phyloP scores from a whole-genome alignment of 2,797 vertebrate genomes.

The Neoniphon sammara region DNA sequence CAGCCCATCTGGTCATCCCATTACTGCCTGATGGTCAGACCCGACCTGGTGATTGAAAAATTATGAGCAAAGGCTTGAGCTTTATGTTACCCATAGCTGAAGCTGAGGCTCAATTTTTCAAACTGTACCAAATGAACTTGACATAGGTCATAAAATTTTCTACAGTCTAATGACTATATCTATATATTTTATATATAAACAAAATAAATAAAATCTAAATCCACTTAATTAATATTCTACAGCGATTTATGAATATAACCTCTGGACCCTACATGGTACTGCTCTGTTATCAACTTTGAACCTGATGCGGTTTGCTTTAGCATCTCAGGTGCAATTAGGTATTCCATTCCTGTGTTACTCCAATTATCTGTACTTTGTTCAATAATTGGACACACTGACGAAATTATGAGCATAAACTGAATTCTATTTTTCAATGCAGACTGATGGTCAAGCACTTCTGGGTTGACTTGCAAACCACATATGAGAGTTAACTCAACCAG shows the following conservation, averaged over 20 bases:
- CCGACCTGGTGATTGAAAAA: background rate
- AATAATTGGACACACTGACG: background rate
- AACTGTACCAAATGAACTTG: background rate
- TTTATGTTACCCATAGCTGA: background rate
- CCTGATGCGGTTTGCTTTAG: background rate
- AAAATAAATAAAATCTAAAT: background rate
- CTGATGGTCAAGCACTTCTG: background rate
- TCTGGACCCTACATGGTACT: background rate
- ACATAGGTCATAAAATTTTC: background rate
- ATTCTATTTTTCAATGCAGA: background rate
- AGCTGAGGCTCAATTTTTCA: background rate
- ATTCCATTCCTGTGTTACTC: background rate
- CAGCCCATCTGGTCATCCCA: background rate
- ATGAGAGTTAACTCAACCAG: background rate
- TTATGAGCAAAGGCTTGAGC: background rate
- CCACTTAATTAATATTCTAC: background rate
- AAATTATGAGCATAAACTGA: background rate
- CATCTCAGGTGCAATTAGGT: background rate
- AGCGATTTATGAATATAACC: background rate
- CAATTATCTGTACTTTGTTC: background rate
- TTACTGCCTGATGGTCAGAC: conserved; percentile 6
- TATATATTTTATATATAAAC: too few relatives aligned
- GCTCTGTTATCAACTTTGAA: background rate
- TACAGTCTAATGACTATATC: background rate
- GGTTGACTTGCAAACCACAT: background rate